Percentiles rank a stretch among this genome's conserved stretches.
phyloP scores from a whole-genome alignment of 1,140 invertebrate genomes.

The Drosophila setifemur region DNA sequence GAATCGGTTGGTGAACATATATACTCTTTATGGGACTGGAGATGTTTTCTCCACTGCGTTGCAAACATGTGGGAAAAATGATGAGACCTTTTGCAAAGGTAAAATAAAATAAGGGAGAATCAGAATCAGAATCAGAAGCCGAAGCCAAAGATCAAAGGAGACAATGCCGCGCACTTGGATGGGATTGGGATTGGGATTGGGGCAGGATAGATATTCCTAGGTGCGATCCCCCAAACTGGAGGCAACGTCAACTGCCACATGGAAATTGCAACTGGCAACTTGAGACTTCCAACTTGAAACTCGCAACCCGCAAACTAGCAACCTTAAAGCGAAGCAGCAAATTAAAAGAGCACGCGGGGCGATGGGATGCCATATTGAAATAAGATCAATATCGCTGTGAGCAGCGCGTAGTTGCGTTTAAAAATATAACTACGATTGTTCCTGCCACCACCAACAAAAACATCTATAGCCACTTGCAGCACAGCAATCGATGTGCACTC shows the following conservation, averaged over 20 bases:
- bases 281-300: background rate
- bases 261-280: constrained; percentile 42
- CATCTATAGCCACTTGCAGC: constrained; percentile 6
- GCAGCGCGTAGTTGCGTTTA: constrained; percentile 77
- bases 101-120: background rate
- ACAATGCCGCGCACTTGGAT: constrained; percentile 22
- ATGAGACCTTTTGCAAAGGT: too few species aligned
- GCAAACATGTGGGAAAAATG: too few species aligned
- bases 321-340: constrained; percentile 55
- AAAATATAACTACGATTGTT: constrained; percentile 73
- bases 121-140: background rate
- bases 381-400: constrained; percentile 76
- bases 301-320: background rate
- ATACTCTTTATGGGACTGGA: too few species aligned
- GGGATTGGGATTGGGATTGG: background rate
- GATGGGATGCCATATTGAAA: constrained; percentile 69
- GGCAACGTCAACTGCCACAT: constrained; percentile 43
- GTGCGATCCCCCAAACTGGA: constrained; percentile 43
- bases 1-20: too few species aligned
- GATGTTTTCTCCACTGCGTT: too few species aligned
- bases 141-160: constrained; percentile 36
- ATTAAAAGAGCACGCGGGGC: constrained; percentile 53
- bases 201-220: too few species aligned
- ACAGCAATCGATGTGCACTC: background rate
- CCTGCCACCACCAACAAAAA: constrained; percentile 31